Base-by-base conservation (phyloP, 2,888 invertebrate species). In the Gymnocheta viridis region DNA sequence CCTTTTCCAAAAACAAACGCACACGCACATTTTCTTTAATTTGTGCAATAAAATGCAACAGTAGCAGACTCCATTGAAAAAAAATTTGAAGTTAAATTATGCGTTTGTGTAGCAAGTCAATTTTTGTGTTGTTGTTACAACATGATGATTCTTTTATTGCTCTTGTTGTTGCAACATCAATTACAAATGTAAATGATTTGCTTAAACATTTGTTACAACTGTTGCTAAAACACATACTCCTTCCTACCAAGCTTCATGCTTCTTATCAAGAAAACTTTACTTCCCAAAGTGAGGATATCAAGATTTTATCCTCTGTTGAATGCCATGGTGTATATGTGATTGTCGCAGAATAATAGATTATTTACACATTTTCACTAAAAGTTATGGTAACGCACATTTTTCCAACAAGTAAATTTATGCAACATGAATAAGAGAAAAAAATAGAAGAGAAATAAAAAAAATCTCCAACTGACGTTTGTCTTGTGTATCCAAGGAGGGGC, bases 1-100 rank as follows among this genome's bases (percentile, higher is more conserved):
- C 91, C 91, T 91, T 90, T 87, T 82, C 24, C 35, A 81, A 87
- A 85, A 76, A 17, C 66, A 49, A 0, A 14, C n/a, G 12, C 27
- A 44, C 41, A 27, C 10, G 2, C 32, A 67, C 41, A 62, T 17
- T 56, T 54, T 88, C 86, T 64, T 69, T 38, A 6, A 62, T 19
- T 54, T 64, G 19, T 29, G 17, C 32, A 41, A 62, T 64, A 54
- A 66, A 72, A 58, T 73, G 73, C 73, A 74, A 41, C 44, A 69
- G 69, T 51, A 64, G 69, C 62, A 69, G 41, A 29, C 56, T 62
- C 54, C 44, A 66, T 44, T 38, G 3, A 32, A 56, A 64, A 22
- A 56, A 41, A 19, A 64, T 27, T 19, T 49, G 7, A 10, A 60
- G 67, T 77, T 84, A 81, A 81, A 84, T 73, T 81, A 81, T 78